phyloP scores from a whole-genome alignment of 2,888 invertebrate genomes.

The Sarcophaga caerulescens region DNA sequence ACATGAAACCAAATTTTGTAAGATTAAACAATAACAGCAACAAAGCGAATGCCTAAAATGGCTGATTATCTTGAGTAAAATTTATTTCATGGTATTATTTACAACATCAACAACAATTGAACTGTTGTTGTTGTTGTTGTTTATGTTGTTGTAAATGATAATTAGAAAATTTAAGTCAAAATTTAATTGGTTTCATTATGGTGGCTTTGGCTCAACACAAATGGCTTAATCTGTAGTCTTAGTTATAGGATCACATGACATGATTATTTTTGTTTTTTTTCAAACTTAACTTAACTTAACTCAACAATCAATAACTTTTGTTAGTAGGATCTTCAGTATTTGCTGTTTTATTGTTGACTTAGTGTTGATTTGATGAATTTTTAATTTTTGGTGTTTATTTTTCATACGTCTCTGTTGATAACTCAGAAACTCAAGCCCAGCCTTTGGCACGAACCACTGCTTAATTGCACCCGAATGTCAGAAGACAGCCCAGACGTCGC shows the following conservation, averaged over 20 bases:
- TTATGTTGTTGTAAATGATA: neutral
- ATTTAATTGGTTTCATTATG: neutral
- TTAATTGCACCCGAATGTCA: slow-evolving; percentile 65
- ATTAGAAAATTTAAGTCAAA: neutral
- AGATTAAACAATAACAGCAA: neutral
- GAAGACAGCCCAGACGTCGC: slow-evolving; percentile 70
- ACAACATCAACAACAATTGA: neutral
- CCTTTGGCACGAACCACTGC: slow-evolving; percentile 66
- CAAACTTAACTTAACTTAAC: too few relatives aligned
- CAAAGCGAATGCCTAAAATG: neutral
- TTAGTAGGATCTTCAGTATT: too few relatives aligned
- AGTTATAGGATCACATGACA: too few relatives aligned
- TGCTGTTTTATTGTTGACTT: too few relatives aligned
- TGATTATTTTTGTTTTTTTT: too few relatives aligned
- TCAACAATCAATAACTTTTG: too few relatives aligned
- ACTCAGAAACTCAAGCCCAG: slow-evolving; percentile 22
- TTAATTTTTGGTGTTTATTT: too few relatives aligned
- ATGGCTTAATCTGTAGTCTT: neutral
- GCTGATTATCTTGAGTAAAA: neutral
- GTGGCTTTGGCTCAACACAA: neutral
- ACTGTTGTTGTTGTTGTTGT: neutral
- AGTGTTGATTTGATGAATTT: too few relatives aligned
- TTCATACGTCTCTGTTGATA: neutral
- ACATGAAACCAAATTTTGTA: neutral
- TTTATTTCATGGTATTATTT: neutral